These are phyloP conservation scores for Sparidentex hasta DNA, from an alignment of 2,797 vertebrate species.

Conservation along the genomic window DNA sequence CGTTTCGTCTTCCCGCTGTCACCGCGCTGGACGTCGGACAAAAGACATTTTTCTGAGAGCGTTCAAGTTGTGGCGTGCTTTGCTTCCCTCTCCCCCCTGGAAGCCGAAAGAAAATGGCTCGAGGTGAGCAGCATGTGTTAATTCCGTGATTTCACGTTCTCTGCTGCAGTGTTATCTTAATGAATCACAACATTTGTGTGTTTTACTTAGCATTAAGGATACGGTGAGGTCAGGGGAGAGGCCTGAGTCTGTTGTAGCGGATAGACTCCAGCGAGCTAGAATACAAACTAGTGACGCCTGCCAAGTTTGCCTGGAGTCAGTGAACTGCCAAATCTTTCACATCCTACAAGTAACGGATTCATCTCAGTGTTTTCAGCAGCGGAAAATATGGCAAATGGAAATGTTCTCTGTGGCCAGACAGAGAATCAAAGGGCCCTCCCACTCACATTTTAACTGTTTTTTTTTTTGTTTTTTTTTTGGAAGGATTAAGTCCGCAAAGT, in stretches of 20 bases:
- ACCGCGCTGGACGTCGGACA: not conserved
- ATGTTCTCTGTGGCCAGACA: conserved; percentile 77
- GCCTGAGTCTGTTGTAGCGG: conserved; percentile 27
- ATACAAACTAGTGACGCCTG: conserved; percentile 62
- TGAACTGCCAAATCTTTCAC: conserved; percentile 72
- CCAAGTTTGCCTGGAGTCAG: conserved; percentile 73
- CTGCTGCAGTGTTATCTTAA: conserved; percentile 44
- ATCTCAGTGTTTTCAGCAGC: conserved; percentile 66
- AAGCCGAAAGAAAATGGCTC: conserved; percentile 43
- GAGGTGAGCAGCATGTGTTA: conserved; percentile 58
- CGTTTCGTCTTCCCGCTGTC: conserved; percentile 45
- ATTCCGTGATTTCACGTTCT: conserved; percentile 59
- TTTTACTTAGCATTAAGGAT: conserved; percentile 68
- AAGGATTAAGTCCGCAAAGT: conserved; percentile 59
- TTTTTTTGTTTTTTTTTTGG: not conserved
- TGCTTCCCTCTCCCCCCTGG: conserved; percentile 9
- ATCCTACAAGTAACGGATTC: conserved; percentile 71
- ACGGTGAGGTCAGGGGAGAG: conserved; percentile 45
- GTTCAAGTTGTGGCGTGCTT: conserved; percentile 9
- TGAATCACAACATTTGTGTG: conserved; percentile 54
- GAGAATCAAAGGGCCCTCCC: conserved; percentile 74
- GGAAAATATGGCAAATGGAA: conserved; percentile 64
- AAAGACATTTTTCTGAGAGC: conserved; percentile 14
- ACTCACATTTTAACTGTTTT: conserved; percentile 70
- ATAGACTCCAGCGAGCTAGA: conserved; percentile 59